These are phyloP conservation scores for Nemotelus pantherinus DNA, from an alignment of 2,888 invertebrate genomes.

Conservation along the genomic window DNA sequence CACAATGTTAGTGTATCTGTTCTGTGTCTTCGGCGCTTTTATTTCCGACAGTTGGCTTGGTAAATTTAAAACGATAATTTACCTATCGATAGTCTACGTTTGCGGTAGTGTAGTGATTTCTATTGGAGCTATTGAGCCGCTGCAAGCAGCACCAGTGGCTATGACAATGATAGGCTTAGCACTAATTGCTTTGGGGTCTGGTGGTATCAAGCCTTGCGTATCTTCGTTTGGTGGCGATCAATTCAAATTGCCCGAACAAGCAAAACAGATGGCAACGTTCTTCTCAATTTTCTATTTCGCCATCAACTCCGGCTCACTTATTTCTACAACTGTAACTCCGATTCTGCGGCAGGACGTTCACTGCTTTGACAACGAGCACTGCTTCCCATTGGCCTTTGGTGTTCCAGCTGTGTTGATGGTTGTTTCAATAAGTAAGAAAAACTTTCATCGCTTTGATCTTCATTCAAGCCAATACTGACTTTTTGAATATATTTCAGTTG, in stretches of 20 bases:
- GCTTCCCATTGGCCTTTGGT: constrained; percentile 79
- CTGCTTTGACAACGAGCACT: constrained; percentile 74
- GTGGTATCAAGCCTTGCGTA: constrained; percentile 86
- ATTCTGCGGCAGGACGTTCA: constrained; percentile 74
- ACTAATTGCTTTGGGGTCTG: constrained; percentile 79
- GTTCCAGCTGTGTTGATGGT: constrained; percentile 79
- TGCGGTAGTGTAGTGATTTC: constrained; percentile 75
- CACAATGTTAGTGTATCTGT: constrained; percentile 78
- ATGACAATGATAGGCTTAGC: constrained; percentile 74
- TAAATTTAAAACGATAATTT: constrained; percentile 79
- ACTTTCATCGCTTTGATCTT: not conserved
- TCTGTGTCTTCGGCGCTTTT: constrained; percentile 81
- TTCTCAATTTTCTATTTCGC: constrained; percentile 82
- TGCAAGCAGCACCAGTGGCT: constrained; percentile 66
- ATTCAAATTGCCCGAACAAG: constrained; percentile 73
- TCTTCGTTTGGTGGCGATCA: constrained; percentile 86
- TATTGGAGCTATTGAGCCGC: constrained; percentile 67
- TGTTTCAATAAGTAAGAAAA: constrained; percentile 71
- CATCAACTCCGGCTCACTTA: constrained; percentile 73
- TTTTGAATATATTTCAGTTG: constrained; percentile 65
- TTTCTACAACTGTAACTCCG: constrained; percentile 80
- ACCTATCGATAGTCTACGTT: constrained; percentile 77
- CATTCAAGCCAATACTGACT: not conserved
- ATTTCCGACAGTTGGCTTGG: constrained; percentile 83
- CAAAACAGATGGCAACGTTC: constrained; percentile 73